These are phyloP conservation scores for Tortrix viridana DNA, from an alignment of 2,888 invertebrate genomes.

Conservation along the genomic window DNA sequence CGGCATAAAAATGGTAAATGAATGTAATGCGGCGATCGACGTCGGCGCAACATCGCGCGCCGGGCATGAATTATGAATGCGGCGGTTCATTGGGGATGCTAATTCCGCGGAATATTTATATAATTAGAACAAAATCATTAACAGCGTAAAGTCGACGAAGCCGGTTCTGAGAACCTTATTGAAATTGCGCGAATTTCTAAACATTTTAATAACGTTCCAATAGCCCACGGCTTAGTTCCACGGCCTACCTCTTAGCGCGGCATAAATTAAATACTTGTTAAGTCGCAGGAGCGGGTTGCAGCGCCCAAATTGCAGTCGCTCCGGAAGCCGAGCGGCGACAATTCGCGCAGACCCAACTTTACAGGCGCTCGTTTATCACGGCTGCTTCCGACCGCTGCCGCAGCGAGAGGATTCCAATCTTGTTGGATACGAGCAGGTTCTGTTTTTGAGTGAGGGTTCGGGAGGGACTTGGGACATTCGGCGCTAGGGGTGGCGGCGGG, in stretches of 20 bases:
- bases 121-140: conserved; percentile 31
- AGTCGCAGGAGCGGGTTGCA: conserved; percentile 1
- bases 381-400: background rate
- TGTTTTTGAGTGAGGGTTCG: background rate
- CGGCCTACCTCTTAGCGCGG: background rate
- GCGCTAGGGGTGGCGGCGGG: background rate
- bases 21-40: conserved; percentile 17
- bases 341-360: conserved; percentile 14
- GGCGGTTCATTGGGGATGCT: conserved; percentile 22
- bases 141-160: background rate
- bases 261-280: too few species aligned
- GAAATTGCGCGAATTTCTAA: conserved; percentile 6
- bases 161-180: conserved; percentile 7
- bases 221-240: background rate
- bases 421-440: background rate
- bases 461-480: background rate
- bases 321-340: conserved; percentile 17
- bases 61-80: conserved; percentile 28
- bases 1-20: conserved; percentile 29
- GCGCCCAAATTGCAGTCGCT: conserved; percentile 9
- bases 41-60: conserved; percentile 10
- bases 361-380: conserved; percentile 30
- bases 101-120: conserved; percentile 29
- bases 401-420: background rate
- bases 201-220: conserved; percentile 2